Conservation (phyloP, 2,888 invertebrate species). For the Clusia tigrina region DNA sequence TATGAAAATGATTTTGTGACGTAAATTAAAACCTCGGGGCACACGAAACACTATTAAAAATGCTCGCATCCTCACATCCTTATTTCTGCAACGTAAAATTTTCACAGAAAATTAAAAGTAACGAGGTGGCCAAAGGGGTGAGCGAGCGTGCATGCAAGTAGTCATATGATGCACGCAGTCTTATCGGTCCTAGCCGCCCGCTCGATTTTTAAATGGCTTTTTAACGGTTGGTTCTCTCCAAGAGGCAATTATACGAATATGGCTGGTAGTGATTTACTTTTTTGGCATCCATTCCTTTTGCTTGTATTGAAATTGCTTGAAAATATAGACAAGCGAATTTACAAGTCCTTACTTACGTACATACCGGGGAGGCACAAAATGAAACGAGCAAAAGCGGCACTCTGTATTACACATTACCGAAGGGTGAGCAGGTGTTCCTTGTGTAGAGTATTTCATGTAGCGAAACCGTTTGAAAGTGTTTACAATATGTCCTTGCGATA, state of each 20-base stretch:
- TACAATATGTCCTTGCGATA: too few species aligned
- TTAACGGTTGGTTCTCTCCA: slow-evolving; percentile 1
- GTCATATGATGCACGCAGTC: background rate
- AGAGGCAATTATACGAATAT: slow-evolving; percentile 5
- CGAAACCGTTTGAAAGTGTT: too few species aligned
- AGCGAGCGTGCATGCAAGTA: background rate
- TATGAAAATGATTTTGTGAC: slow-evolving; percentile 62
- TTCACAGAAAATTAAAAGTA: background rate
- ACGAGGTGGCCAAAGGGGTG: background rate
- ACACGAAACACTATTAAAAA: slow-evolving; percentile 61
- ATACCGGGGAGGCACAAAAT: too few species aligned
- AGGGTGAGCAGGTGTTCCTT: too few species aligned
- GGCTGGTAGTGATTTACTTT: too few species aligned
- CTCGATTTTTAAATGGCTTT: background rate
- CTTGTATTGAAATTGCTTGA: too few species aligned
- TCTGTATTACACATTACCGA: too few species aligned
- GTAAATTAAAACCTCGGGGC: slow-evolving; percentile 61
- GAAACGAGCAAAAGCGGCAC: too few species aligned
- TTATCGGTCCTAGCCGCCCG: background rate
- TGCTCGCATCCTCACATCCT: slow-evolving; percentile 41
- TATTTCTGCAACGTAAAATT: slow-evolving; percentile 8
- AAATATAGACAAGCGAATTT: too few species aligned
- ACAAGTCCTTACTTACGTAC: too few species aligned
- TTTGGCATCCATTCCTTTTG: too few species aligned
- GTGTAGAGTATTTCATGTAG: too few species aligned